phyloP scores from a whole-genome alignment of 2,888 invertebrate genomes.

The Drosophila algonquin region DNA sequence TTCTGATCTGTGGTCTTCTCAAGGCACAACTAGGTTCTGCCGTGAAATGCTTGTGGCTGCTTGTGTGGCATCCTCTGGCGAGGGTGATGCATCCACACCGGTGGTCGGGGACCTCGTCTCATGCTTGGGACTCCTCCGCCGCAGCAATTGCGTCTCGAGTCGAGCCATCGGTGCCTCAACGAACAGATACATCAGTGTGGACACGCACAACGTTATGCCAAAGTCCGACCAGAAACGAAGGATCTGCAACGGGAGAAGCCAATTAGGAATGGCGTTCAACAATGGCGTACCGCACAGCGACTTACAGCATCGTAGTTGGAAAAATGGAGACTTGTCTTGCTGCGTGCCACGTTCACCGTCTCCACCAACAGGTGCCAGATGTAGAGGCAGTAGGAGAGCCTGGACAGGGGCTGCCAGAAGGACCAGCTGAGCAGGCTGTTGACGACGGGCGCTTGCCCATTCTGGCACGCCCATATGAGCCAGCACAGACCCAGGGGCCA shows the following conservation, averaged over 20 bases:
- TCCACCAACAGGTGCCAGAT: slow-evolving; percentile 73
- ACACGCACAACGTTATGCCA: slow-evolving; percentile 64
- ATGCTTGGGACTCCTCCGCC: slow-evolving; percentile 23
- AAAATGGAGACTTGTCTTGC: slow-evolving; percentile 67
- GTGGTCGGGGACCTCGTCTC: background rate
- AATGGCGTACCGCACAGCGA: background rate
- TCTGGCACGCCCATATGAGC: slow-evolving; percentile 79
- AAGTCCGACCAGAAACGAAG: slow-evolving; percentile 77
- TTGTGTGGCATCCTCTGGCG: background rate
- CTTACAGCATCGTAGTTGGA: slow-evolving; percentile 75
- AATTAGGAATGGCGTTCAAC: accelerated
- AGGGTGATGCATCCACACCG: background rate
- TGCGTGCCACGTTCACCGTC: slow-evolving; percentile 50
- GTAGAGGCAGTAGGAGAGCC: slow-evolving; percentile 77
- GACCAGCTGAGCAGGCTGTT: slow-evolving; percentile 75
- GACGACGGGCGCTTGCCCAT: slow-evolving; percentile 74
- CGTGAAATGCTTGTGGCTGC: slow-evolving; percentile 33
- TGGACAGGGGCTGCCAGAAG: slow-evolving; percentile 78
- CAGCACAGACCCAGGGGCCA: slow-evolving; percentile 79
- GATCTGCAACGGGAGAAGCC: slow-evolving; percentile 42
- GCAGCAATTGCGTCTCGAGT: slow-evolving; percentile 45
- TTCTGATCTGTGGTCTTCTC: background rate
- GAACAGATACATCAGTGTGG: slow-evolving; percentile 43
- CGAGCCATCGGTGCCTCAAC: slow-evolving; percentile 59
- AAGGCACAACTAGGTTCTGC: slow-evolving; percentile 37